Percentiles rank a stretch among this genome's conserved stretches.
These are phyloP conservation scores for Terebella lapidaria DNA, from an alignment of 2,888 invertebrate genomes.

Conservation along the genomic window DNA sequence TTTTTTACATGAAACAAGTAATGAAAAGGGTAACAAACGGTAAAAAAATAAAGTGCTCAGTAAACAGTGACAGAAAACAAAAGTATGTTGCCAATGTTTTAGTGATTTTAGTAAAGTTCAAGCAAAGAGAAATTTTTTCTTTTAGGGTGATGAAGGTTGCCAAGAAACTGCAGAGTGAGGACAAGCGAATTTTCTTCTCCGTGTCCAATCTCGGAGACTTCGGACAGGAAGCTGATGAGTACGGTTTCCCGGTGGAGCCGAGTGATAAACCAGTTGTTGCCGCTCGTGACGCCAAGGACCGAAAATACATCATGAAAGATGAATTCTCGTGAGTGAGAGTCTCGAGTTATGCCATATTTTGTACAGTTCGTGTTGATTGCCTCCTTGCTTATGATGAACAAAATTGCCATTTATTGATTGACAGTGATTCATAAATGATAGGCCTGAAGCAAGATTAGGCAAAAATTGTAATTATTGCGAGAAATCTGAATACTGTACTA, in stretches of 20 bases:
- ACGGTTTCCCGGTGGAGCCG: conserved; percentile 71
- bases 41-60: neutral
- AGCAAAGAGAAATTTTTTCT: neutral
- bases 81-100: too few relatives aligned
- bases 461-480: too few relatives aligned
- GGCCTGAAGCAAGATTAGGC: too few relatives aligned
- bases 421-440: too few relatives aligned
- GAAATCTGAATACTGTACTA: too few relatives aligned
- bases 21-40: too few relatives aligned
- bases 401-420: too few relatives aligned
- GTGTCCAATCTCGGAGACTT: conserved; percentile 90
- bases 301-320: conserved; percentile 82
- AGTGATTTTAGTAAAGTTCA: neutral
- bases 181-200: conserved; percentile 70
- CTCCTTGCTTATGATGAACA: too few relatives aligned
- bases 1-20: too few relatives aligned
- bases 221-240: conserved; percentile 89
- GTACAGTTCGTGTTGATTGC: too few relatives aligned
- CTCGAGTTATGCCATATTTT: neutral
- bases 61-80: too few relatives aligned
- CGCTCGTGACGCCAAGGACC: conserved; percentile 74
- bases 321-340: conserved; percentile 72
- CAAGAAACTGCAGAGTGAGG: conserved; percentile 61
- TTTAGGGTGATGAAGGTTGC: conserved; percentile 79
- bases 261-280: conserved; percentile 81